Percentiles rank a stretch among this genome's conserved stretches.
phyloP scores from a whole-genome alignment of 2,888 invertebrate species.

The Biston betularia region DNA sequence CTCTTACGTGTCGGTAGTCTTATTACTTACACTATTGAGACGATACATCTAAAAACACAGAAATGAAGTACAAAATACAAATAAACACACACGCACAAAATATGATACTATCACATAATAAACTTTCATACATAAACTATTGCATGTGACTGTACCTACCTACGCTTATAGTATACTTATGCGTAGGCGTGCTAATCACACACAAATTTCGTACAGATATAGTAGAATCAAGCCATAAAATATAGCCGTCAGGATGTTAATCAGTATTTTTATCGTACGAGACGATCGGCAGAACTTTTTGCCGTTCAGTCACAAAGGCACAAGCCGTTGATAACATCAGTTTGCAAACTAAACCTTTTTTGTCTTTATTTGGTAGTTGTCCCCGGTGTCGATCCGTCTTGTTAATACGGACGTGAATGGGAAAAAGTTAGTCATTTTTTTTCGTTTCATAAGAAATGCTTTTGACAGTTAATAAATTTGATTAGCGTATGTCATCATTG shows the following conservation, averaged over 20 bases:
- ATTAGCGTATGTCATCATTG: too few species aligned
- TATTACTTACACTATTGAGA: too few species aligned
- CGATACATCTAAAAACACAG: too few species aligned
- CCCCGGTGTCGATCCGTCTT: conserved; percentile 44
- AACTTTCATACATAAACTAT: not conserved
- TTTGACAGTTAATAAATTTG: not conserved
- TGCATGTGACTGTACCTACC: not conserved
- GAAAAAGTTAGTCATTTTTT: conserved; percentile 25
- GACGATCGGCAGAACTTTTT: conserved; percentile 70
- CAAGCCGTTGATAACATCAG: conserved; percentile 73
- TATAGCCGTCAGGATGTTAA: conserved; percentile 69
- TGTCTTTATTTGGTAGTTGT: conserved; percentile 51
- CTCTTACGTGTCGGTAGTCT: too few species aligned
- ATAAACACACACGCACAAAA: too few species aligned
- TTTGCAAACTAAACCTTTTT: conserved; percentile 73
- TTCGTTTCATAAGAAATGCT: conserved; percentile 5
- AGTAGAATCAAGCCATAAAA: conserved; percentile 54
- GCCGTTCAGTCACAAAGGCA: conserved; percentile 59
- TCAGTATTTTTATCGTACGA: conserved; percentile 65
- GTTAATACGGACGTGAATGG: conserved; percentile 34
- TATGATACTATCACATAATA: too few species aligned
- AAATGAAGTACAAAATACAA: too few species aligned
- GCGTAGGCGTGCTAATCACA: conserved; percentile 26
- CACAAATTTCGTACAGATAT: conserved; percentile 5
- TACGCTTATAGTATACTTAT: not conserved